These are phyloP conservation scores for Plemyria rubiginata DNA, from an alignment of 2,888 invertebrate genomes.

Conservation along the genomic window DNA sequence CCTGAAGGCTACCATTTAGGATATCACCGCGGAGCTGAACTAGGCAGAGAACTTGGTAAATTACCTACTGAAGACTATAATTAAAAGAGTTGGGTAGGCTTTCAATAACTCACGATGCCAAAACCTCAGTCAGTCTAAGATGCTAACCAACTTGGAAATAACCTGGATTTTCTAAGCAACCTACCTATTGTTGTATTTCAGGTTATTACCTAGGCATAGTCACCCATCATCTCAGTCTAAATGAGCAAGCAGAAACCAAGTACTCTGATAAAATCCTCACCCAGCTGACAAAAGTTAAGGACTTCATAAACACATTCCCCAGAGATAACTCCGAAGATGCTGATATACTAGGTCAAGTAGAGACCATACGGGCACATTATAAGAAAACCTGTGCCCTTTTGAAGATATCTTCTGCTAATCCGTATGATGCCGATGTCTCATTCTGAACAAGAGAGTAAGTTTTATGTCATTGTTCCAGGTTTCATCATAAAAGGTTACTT, in stretches of 20 bases:
- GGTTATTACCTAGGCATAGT: slow-evolving; percentile 89
- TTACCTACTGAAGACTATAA: not conserved
- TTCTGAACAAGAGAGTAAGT: slow-evolving; percentile 75
- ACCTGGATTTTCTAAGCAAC: not conserved
- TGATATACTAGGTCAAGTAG: slow-evolving; percentile 86
- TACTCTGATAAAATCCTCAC: slow-evolving; percentile 82
- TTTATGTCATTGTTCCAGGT: not conserved
- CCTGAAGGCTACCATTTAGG: slow-evolving; percentile 90
- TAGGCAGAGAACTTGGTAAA: slow-evolving; percentile 90
- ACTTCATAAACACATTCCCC: slow-evolving; percentile 87
- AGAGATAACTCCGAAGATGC: slow-evolving; percentile 85
- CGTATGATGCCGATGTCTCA: slow-evolving; percentile 84
- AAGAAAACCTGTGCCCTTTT: slow-evolving; percentile 88
- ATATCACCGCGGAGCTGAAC: slow-evolving; percentile 90
- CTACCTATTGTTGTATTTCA: slow-evolving; percentile 37
- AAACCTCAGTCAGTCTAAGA: too few relatives aligned
- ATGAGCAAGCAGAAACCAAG: slow-evolving; percentile 54
- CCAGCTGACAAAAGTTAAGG: slow-evolving; percentile 83
- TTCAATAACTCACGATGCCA: too few relatives aligned
- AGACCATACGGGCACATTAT: slow-evolving; percentile 87
- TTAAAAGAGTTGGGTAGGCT: too few relatives aligned
- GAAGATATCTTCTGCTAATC: slow-evolving; percentile 84
- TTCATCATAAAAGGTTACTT: too few relatives aligned
- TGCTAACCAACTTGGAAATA: too few relatives aligned
- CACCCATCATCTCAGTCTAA: slow-evolving; percentile 72